Base-by-base conservation (phyloP, 2,113 vertebrate species). In the Plotosus lineatus region DNA sequence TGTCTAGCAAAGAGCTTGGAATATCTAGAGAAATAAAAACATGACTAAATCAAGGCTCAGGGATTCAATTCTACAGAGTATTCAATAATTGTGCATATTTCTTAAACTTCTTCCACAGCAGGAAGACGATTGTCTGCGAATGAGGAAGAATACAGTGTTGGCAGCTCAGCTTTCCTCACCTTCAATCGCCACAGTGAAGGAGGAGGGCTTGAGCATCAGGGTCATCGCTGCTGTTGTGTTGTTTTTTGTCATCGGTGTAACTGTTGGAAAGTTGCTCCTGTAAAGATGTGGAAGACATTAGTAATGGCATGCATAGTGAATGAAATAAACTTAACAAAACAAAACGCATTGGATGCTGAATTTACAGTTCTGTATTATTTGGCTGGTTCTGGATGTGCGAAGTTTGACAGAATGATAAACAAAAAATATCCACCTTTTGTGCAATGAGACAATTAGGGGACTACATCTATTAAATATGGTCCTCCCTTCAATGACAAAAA, bases 251-350 rank as follows among this genome's bases (percentile, higher is more conserved):
- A 90, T 98, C 44, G 97, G 97, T 56, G 93, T 97, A 88, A 96
- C 98, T 86, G 90, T 98, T 87, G 97, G 97, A 90, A 98, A 98
- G 92, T 93, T 99, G 88, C 94, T 96, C 90, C 96, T 98, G 95
- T 99, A 99, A 91, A 95, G 89, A 86, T 77, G 89, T 83, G 72
- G 83, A 78, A 78, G 23, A 40, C 82, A 74, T 44, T 15, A 71
- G 66, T 31, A 66, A 82, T 85, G 89, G 96, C 96, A 94, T 95
- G 96, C 93, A 89, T 85, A 88, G 86, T 87, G 90, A 79, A 84
- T 83, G 61, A 83, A 85, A 77, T 50, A 79, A 81, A 82, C 53
- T 40, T 75, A 78, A 44, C 66, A 75, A 90, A 87, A 89, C 71
- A 86, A 90, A 91, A 86, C 26, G 31, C 69, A 77, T 83, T 60